Percentiles rank a stretch among this genome's conserved stretches.
Evolutionary conservation across 1,140 invertebrate genomes (phyloP).

Genomic region (Batillaria attramentaria): DNA sequence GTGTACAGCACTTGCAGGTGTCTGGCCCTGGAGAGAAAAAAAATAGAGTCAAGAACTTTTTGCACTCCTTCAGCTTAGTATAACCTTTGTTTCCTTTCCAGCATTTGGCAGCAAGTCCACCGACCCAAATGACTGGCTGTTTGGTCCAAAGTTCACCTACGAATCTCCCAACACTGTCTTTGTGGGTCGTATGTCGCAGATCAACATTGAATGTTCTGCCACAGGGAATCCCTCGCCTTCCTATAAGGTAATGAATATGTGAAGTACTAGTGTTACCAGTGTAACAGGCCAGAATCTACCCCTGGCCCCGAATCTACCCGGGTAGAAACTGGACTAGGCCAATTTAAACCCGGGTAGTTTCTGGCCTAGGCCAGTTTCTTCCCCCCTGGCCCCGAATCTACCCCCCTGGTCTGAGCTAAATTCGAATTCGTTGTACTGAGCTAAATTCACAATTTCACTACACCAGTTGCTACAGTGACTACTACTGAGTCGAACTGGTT

Average conservation of each 20-base stretch:
- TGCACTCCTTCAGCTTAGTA: not conserved
- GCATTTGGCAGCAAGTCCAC: slow-evolving; percentile 43
- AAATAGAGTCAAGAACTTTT: too few relatives aligned
- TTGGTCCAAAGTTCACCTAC: slow-evolving; percentile 44
- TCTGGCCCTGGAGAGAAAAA: slow-evolving; percentile 8
- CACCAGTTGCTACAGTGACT: too few relatives aligned
- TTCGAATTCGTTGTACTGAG: too few relatives aligned
- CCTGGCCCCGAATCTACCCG: not conserved
- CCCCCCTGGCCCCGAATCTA: not conserved
- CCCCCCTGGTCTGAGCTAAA: not conserved
- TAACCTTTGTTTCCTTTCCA: slow-evolving; percentile 30
- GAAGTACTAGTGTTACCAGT: not conserved
- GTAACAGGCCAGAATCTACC: not conserved
- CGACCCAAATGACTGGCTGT: slow-evolving; percentile 33
- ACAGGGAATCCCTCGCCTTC: slow-evolving; percentile 90
- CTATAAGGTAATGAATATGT: slow-evolving; percentile 83
- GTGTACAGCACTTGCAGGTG: slow-evolving; percentile 13
- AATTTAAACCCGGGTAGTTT: not conserved
- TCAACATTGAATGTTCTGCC: slow-evolving; percentile 80
- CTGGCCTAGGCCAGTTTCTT: not conserved
- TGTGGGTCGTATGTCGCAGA: slow-evolving; percentile 12
- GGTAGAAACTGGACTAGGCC: not conserved
- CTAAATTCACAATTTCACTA: too few relatives aligned
- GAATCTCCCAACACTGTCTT: slow-evolving; percentile 39
- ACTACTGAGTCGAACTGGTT: too few relatives aligned